phyloP scores from a whole-genome alignment of 2,888 invertebrate species.

The Fragum whitleyi region DNA sequence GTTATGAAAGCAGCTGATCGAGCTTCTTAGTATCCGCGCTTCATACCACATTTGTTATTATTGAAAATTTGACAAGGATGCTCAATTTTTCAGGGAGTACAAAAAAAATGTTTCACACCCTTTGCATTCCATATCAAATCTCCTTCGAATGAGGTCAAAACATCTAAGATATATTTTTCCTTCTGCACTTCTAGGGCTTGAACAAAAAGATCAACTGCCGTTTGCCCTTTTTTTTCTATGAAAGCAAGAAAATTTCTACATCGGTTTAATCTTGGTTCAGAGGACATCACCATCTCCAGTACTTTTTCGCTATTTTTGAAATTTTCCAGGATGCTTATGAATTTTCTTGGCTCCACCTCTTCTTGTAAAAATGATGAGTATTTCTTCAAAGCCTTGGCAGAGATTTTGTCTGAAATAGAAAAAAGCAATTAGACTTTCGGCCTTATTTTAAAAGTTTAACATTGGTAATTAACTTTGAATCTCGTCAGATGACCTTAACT shows the following conservation, averaged over 20 bases:
- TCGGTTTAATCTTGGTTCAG: not conserved
- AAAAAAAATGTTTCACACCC: not conserved
- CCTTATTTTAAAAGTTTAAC: too few species aligned
- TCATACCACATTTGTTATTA: too few species aligned
- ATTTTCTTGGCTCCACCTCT: conserved; percentile 1
- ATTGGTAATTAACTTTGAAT: too few species aligned
- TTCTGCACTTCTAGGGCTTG: not conserved
- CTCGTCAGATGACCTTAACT: too few species aligned
- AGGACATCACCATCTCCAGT: not conserved
- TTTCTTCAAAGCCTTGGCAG: not conserved
- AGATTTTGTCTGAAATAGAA: not conserved
- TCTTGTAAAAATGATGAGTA: not conserved
- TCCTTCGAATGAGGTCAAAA: not conserved
- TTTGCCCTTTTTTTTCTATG: not conserved
- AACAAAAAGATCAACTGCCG: conserved; percentile 1
- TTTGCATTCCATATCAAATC: not conserved
- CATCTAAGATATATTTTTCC: not conserved
- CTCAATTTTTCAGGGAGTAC: too few species aligned
- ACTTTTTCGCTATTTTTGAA: not conserved
- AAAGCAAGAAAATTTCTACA: not conserved
- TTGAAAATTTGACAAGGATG: too few species aligned
- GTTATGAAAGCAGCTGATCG: too few species aligned
- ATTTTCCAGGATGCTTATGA: not conserved
- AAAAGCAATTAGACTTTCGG: too few species aligned
- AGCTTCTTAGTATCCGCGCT: too few species aligned